Evolutionary conservation across 2,113 vertebrate species (phyloP).

Genomic region (Etheostoma cragini): DNA sequence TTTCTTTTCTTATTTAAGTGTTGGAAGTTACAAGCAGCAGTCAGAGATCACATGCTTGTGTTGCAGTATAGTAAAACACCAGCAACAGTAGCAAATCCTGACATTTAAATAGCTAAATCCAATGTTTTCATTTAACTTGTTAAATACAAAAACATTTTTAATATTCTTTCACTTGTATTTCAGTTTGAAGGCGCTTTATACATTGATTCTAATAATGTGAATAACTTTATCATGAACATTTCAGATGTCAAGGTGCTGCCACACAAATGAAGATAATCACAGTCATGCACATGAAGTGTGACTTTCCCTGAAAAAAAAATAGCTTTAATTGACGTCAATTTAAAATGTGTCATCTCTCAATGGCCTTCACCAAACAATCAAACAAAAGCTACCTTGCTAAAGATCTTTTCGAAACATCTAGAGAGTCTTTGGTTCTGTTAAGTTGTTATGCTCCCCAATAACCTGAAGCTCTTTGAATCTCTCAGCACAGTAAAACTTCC

Average conservation of each 20-base stretch:
- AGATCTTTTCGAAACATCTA: conserved; percentile 31
- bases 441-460: conserved; percentile 44
- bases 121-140: not conserved
- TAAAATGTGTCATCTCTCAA: conserved; percentile 14
- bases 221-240: not conserved
- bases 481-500: conserved; percentile 53
- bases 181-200: not conserved
- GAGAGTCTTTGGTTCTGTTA: conserved; percentile 15
- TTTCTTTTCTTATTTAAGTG: not conserved
- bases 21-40: conserved; percentile 18
- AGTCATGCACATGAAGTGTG: not conserved
- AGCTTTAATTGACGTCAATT: not conserved
- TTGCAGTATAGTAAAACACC: not conserved
- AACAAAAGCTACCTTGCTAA: conserved; percentile 33
- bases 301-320: not conserved
- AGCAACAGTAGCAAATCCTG: too few species aligned
- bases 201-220: not conserved
- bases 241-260: not conserved
- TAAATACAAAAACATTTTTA: not conserved
- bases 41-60: conserved; percentile 2
- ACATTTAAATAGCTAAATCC: not conserved
- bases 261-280: not conserved
- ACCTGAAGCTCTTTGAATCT: conserved; percentile 62
- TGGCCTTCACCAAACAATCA: conserved; percentile 20
- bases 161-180: not conserved